These are phyloP conservation scores for Leucophora obtusa DNA, from an alignment of 2,888 invertebrate species.

Conservation along the genomic window DNA sequence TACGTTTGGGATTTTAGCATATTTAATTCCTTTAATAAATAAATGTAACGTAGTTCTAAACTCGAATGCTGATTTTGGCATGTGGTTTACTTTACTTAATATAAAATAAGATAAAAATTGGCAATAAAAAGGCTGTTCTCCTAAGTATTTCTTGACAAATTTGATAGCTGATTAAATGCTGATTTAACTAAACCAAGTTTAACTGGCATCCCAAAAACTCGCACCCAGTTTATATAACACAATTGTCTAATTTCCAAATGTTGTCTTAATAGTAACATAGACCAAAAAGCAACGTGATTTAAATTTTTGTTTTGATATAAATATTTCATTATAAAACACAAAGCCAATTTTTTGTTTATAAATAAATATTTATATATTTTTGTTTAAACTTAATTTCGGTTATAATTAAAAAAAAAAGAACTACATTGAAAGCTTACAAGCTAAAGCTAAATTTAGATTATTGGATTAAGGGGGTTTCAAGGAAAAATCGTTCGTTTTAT, in stretches of 20 bases:
- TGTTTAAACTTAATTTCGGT: conserved; percentile 1
- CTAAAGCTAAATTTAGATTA: conserved; percentile 50
- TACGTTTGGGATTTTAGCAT: too few relatives aligned
- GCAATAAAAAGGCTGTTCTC: too few relatives aligned
- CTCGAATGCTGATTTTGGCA: too few relatives aligned
- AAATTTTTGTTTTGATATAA: neutral
- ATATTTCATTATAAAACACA: neutral
- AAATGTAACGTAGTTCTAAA: too few relatives aligned
- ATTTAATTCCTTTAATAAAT: too few relatives aligned
- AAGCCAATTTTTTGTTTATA: conserved; percentile 22
- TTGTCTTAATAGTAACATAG: conserved; percentile 1
- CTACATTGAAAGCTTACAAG: conserved; percentile 56
- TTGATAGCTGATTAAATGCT: too few relatives aligned
- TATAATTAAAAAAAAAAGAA: conserved; percentile 18
- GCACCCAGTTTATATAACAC: neutral
- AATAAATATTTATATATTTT: conserved; percentile 2
- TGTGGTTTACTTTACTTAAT: too few relatives aligned
- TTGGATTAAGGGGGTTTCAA: conserved; percentile 14
- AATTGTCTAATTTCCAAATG: neutral
- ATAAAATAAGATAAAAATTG: too few relatives aligned
- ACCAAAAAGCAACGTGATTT: neutral
- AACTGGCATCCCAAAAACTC: too few relatives aligned
- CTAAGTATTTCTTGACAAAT: too few relatives aligned
- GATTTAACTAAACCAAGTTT: too few relatives aligned
- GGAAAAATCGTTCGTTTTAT: conserved; percentile 46